Conservation (phyloP, 2,888 invertebrate species). For the Odiellus spinosus region DNA sequence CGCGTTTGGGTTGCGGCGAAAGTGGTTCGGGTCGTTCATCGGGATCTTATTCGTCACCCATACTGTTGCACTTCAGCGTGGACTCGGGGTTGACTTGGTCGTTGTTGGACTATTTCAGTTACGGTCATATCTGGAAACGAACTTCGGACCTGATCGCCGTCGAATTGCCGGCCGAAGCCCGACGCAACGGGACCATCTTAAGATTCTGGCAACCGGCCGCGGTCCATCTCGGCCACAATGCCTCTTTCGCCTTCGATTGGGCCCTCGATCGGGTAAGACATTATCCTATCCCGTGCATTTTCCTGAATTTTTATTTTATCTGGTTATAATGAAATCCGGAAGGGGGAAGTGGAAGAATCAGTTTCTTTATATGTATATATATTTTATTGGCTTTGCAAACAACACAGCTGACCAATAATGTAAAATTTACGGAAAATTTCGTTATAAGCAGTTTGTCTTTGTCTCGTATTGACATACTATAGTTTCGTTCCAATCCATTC, state of each 20-base stretch:
- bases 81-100: conserved; percentile 31
- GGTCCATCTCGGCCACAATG: conserved; percentile 18
- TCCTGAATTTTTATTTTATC: too few species aligned
- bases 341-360: too few species aligned
- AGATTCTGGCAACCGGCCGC: conserved; percentile 30
- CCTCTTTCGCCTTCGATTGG: conserved; percentile 28
- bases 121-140: conserved; percentile 20
- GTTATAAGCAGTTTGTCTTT: too few species aligned
- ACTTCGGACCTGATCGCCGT: conserved; percentile 26
- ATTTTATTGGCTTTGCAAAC: too few species aligned
- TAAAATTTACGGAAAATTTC: too few species aligned
- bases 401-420: too few species aligned
- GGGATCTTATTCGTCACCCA: conserved; percentile 23
- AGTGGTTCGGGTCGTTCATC: conserved; percentile 14
- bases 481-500: too few species aligned
- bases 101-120: conserved; percentile 28
- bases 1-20: conserved; percentile 26
- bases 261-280: conserved; percentile 32
- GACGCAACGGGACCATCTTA: conserved; percentile 25
- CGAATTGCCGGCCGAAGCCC: conserved; percentile 25
- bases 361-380: too few species aligned
- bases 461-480: too few species aligned
- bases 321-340: too few species aligned
- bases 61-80: conserved; percentile 30
- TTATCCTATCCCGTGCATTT: too few species aligned